phyloP scores from a whole-genome alignment of 2,113 vertebrate genomes.

The Plestiodon gilberti region DNA sequence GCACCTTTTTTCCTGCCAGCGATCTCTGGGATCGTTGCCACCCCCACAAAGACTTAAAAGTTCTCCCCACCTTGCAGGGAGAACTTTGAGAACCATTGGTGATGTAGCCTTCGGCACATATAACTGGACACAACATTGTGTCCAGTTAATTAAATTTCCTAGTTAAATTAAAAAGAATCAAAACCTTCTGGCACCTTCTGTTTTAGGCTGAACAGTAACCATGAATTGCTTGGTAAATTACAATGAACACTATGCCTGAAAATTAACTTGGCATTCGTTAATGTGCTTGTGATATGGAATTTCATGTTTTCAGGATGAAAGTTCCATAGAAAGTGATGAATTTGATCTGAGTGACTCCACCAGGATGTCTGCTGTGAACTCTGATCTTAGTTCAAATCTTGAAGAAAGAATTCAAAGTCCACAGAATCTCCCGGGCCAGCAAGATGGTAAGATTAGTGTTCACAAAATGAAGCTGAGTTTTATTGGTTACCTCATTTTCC shows the following conservation, averaged over 20 bases:
- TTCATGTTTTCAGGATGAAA: constrained; percentile 80
- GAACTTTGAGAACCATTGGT: no score
- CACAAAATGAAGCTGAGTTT: neutral
- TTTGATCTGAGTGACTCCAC: constrained; percentile 89
- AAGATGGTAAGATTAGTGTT: constrained; percentile 79
- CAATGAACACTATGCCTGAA: neutral
- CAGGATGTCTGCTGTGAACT: constrained; percentile 87
- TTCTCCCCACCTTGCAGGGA: no score
- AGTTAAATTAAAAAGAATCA: constrained; percentile 4
- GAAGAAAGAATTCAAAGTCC: constrained; percentile 88
- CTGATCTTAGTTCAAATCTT: constrained; percentile 86
- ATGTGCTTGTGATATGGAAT: constrained; percentile 29
- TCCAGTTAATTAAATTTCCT: neutral
- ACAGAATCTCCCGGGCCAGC: constrained; percentile 82
- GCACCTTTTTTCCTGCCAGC: no score
- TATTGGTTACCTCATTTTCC: neutral
- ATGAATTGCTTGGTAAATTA: neutral
- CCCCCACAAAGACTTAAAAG: no score
- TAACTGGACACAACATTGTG: neutral
- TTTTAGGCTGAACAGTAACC: neutral
- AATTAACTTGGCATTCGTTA: constrained; percentile 33
- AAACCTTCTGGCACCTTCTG: neutral
- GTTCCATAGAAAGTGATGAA: constrained; percentile 87
- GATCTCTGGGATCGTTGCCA: no score
- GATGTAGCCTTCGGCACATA: neutral